Percentiles rank a stretch among this genome's conserved stretches.
These are phyloP conservation scores for Mimachlamys varia DNA, from an alignment of 2,888 invertebrate genomes.

Conservation along the genomic window DNA sequence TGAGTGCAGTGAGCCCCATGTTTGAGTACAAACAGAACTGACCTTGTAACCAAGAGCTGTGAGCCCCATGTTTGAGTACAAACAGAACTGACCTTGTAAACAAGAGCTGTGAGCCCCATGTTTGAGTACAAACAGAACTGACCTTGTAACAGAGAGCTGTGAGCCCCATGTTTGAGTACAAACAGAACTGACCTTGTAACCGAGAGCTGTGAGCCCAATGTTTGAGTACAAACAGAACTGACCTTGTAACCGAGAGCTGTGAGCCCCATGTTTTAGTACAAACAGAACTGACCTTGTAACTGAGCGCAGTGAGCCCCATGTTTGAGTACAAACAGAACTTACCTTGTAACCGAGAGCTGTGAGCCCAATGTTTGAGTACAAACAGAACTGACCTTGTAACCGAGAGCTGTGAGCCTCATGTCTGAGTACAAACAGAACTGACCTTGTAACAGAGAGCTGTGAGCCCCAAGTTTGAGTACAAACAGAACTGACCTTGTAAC, in stretches of 20 bases:
- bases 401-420: slow-evolving; percentile 77
- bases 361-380: slow-evolving; percentile 72
- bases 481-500: slow-evolving; percentile 70
- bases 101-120: slow-evolving; percentile 77
- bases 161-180: slow-evolving; percentile 72
- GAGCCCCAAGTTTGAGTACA: slow-evolving; percentile 73
- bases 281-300: slow-evolving; percentile 70
- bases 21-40: slow-evolving; percentile 41
- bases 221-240: slow-evolving; percentile 41
- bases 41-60: slow-evolving; percentile 77
- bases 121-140: slow-evolving; percentile 41
- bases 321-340: slow-evolving; percentile 40
- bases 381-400: slow-evolving; percentile 70
- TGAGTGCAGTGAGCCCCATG: slow-evolving; percentile 77
- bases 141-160: slow-evolving; percentile 77
- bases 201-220: slow-evolving; percentile 77
- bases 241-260: slow-evolving; percentile 77
- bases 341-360: slow-evolving; percentile 77
- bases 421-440: slow-evolving; percentile 41
- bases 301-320: slow-evolving; percentile 77
- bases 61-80: slow-evolving; percentile 72
- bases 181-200: slow-evolving; percentile 70
- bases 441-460: slow-evolving; percentile 77
- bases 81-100: slow-evolving; percentile 70
- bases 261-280: slow-evolving; percentile 72